Percentiles rank a stretch among this genome's conserved stretches.
Conservation (phyloP, 2,113 vertebrate species). For the Aspiorhynchus laticeps region DNA sequence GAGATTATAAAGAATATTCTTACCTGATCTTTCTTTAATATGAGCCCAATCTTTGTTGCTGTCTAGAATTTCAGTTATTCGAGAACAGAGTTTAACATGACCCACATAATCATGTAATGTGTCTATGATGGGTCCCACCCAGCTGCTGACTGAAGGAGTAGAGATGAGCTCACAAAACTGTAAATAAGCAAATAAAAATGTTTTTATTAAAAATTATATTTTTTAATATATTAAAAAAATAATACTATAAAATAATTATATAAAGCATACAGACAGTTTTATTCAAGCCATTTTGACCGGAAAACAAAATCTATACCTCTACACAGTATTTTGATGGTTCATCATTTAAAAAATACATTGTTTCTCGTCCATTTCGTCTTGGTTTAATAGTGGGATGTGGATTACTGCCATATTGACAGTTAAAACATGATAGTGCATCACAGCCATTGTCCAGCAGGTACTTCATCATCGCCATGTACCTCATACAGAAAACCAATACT, state of each 20-base stretch:
- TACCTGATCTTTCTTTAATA: conserved; percentile 92
- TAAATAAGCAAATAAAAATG: conserved; percentile 23
- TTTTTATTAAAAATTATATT: neutral
- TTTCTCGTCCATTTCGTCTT: conserved; percentile 32
- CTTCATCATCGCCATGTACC: conserved; percentile 85
- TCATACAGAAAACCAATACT: conserved; percentile 90
- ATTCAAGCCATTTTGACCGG: neutral
- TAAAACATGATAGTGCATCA: conserved; percentile 85
- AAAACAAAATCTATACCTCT: conserved; percentile 57
- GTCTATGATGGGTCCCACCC: conserved; percentile 91
- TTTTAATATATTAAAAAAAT: neutral
- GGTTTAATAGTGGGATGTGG: conserved; percentile 81
- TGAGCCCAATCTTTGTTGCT: conserved; percentile 85
- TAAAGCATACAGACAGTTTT: neutral
- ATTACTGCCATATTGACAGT: conserved; percentile 79
- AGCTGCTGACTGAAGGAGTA: conserved; percentile 78
- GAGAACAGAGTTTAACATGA: conserved; percentile 88
- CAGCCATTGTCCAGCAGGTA: conserved; percentile 90
- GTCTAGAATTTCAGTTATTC: conserved; percentile 88
- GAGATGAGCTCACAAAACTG: conserved; percentile 97
- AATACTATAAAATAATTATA: neutral
- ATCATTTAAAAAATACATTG: conserved; percentile 24
- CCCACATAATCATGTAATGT: conserved; percentile 92
- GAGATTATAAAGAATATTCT: conserved; percentile 18
- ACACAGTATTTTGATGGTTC: conserved; percentile 34